Evolutionary conservation across 2,113 vertebrate genomes (phyloP).

Genomic region (Ictidomys tridecemlineatus): DNA sequence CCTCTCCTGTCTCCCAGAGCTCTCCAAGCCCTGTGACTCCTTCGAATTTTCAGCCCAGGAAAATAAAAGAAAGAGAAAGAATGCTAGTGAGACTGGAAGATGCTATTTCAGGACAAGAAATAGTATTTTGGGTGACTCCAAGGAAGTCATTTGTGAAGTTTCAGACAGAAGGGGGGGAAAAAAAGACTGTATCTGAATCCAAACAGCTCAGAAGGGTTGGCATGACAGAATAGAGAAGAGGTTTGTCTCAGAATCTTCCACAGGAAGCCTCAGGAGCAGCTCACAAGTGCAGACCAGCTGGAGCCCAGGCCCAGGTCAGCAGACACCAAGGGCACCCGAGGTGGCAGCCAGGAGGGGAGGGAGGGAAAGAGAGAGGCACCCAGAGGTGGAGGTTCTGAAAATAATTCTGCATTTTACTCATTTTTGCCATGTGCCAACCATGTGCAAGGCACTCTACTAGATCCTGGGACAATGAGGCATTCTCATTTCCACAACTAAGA

Average conservation of each 20-base stretch:
- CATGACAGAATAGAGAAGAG: not conserved
- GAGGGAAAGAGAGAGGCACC: not conserved
- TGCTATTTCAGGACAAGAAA: conserved; percentile 65
- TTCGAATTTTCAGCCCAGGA: conserved; percentile 25
- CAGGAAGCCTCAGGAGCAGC: not conserved
- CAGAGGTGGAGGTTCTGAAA: not conserved
- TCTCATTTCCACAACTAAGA: not conserved
- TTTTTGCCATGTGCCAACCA: not conserved
- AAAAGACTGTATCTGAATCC: not conserved
- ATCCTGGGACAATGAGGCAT: not conserved
- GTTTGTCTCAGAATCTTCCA: not conserved
- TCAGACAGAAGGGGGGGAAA: not conserved
- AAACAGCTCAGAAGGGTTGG: not conserved
- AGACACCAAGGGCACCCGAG: not conserved
- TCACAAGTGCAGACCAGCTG: not conserved
- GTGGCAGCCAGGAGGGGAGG: not conserved
- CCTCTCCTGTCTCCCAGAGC: not conserved
- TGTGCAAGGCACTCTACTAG: not conserved
- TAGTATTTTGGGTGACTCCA: conserved; percentile 56
- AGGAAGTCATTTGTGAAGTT: conserved; percentile 56
- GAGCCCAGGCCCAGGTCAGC: not conserved
- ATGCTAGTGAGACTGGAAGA: not conserved
- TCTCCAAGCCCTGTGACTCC: not conserved
- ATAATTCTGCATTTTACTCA: not conserved
- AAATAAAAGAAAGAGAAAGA: not conserved